Conservation (phyloP, 1,140 invertebrate genomes). For the Eurytemora carolleeae region DNA sequence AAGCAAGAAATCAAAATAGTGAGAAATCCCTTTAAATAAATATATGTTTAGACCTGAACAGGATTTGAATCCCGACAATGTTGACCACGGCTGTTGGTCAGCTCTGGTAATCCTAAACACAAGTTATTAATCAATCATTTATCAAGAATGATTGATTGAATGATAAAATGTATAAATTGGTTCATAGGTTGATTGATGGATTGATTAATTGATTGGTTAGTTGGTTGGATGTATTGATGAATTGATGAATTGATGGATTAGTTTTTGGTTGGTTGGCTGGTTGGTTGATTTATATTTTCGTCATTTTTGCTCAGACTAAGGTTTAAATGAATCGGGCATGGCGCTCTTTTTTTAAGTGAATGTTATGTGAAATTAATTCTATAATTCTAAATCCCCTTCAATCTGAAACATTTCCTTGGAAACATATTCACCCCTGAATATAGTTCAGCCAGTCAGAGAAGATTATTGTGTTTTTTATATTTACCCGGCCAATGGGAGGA, state of each 20-base stretch:
- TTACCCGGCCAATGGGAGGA: too few species aligned
- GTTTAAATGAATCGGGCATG: too few species aligned
- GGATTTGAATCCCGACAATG: constrained; percentile 65
- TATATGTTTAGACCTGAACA: constrained; percentile 97
- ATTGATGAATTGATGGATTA: not conserved
- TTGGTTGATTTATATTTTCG: not conserved
- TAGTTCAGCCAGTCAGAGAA: too few species aligned
- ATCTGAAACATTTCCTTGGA: too few species aligned
- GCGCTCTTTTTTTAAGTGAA: too few species aligned
- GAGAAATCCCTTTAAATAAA: too few species aligned
- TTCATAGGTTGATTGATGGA: not conserved
- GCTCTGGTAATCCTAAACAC: constrained; percentile 60
- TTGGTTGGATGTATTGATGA: not conserved
- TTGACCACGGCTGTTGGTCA: constrained; percentile 73
- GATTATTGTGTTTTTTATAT: too few species aligned
- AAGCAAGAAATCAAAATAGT: too few species aligned
- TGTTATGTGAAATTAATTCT: too few species aligned
- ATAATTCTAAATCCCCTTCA: too few species aligned
- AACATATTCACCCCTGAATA: too few species aligned
- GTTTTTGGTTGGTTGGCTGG: not conserved
- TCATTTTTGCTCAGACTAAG: too few species aligned
- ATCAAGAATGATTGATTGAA: constrained; percentile 27
- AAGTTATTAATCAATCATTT: constrained; percentile 46
- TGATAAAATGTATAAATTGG: constrained; percentile 23
- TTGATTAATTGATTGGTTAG: not conserved